A percentile compares a stretch with the other conserved stretches of the same genome.
phyloP scores from a whole-genome alignment of 1,140 invertebrate species.

The Pseudomyrmex concolor region DNA sequence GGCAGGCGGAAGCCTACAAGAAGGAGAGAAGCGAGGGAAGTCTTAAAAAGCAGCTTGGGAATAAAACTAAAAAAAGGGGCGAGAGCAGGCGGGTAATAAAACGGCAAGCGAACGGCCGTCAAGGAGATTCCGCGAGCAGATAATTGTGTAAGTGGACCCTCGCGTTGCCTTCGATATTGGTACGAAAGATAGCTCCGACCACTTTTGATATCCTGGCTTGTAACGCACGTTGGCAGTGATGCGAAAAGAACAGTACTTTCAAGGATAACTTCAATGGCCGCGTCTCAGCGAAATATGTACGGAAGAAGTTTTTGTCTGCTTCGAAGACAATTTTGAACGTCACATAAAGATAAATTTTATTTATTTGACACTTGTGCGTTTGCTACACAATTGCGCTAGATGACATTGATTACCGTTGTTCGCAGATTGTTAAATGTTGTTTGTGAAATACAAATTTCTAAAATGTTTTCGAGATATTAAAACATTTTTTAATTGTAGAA shows the following conservation, averaged over 20 bases:
- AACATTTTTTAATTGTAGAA: neutral
- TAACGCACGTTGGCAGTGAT: conserved; percentile 22
- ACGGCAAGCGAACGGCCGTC: conserved; percentile 73
- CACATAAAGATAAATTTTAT: neutral
- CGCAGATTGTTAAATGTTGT: too few relatives aligned
- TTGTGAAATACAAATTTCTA: too few relatives aligned
- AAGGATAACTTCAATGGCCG: conserved; percentile 12
- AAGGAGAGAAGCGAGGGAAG: conserved; percentile 63
- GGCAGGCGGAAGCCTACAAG: conserved; percentile 49
- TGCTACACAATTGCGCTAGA: too few relatives aligned
- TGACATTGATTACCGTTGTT: too few relatives aligned
- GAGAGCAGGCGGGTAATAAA: conserved; percentile 76
- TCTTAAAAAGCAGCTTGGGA: conserved; percentile 65
- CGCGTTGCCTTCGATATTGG: conserved; percentile 36
- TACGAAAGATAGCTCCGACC: conserved; percentile 36
- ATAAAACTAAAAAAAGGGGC: conserved; percentile 65
- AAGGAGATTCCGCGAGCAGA: conserved; percentile 80
- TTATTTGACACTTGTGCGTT: too few relatives aligned
- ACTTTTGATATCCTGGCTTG: conserved; percentile 48
- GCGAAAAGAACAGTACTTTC: conserved; percentile 18
- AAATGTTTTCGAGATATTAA: too few relatives aligned
- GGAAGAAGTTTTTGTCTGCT: neutral
- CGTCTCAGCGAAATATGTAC: neutral
- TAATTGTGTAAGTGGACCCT: conserved; percentile 82
- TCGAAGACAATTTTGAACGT: neutral